phyloP scores from a whole-genome alignment of 1,140 invertebrate genomes.

The Lycorma delicatula region DNA sequence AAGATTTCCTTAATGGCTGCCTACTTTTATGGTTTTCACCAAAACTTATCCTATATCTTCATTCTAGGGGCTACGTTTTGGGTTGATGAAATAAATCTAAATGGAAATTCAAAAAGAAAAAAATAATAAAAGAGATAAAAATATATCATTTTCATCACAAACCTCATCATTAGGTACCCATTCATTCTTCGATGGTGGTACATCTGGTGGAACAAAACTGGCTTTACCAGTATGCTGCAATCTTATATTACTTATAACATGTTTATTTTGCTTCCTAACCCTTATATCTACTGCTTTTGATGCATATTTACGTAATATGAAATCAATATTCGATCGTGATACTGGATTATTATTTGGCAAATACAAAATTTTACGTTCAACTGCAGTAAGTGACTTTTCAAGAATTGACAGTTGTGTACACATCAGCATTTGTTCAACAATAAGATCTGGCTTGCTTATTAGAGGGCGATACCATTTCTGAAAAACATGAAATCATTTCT shows the following conservation, averaged over 20 bases:
- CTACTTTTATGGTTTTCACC: too few species aligned
- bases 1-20: too few species aligned
- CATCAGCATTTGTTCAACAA: conserved; percentile 67
- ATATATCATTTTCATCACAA: background rate
- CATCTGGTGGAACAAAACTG: conserved; percentile 8
- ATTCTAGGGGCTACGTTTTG: too few species aligned
- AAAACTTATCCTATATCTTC: too few species aligned
- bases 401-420: conserved; percentile 61
- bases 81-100: too few species aligned
- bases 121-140: background rate
- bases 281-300: conserved; percentile 54
- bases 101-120: background rate
- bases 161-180: conserved; percentile 60
- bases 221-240: conserved; percentile 38
- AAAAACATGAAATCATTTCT: conserved; percentile 16
- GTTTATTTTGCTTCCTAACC: conserved; percentile 47
- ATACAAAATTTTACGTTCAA: conserved; percentile 18
- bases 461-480: conserved; percentile 48
- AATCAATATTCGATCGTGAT: conserved; percentile 47
- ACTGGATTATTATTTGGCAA: conserved; percentile 33
- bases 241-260: conserved; percentile 40
- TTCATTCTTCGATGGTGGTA: conserved; percentile 44
- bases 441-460: conserved; percentile 53
- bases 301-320: conserved; percentile 57
- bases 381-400: conserved; percentile 42